Percentiles rank a stretch among this genome's conserved stretches.
Conservation (phyloP, 2,888 invertebrate species). For the Aphidoletes aphidimyza region DNA sequence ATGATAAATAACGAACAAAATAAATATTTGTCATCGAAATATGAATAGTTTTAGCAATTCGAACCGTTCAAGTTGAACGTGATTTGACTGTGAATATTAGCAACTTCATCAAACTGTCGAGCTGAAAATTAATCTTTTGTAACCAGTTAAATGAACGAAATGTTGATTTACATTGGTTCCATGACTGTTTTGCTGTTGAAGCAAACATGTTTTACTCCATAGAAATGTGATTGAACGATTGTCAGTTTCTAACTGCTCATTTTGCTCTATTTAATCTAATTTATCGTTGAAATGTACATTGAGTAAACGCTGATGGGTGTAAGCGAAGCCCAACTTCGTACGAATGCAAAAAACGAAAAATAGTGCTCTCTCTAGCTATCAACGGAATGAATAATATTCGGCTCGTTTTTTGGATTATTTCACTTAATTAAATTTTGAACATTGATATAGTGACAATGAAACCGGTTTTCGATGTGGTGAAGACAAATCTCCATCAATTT, state of each 20-base stretch:
- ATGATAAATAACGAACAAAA: constrained; percentile 27
- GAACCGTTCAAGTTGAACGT: too few relatives aligned
- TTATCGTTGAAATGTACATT: neutral
- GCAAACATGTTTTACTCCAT: neutral
- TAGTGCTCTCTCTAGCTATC: neutral
- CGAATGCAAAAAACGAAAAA: too few relatives aligned
- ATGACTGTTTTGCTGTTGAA: neutral
- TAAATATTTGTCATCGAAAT: constrained; percentile 25
- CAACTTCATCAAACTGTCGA: neutral
- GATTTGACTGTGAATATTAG: constrained; percentile 41
- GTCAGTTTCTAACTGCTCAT: neutral
- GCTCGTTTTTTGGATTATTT: constrained; percentile 29
- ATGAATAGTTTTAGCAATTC: neutral
- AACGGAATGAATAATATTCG: neutral
- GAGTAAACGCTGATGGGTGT: too few relatives aligned
- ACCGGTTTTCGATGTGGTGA: neutral
- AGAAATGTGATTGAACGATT: neutral
- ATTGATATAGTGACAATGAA: neutral
- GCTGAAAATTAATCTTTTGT: constrained; percentile 6
- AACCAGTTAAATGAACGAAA: neutral
- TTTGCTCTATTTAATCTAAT: neutral
- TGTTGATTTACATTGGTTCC: neutral
- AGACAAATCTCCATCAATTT: neutral
- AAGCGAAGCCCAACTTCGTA: too few relatives aligned
- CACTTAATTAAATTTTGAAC: constrained; percentile 45